Evolutionary conservation across 2,888 invertebrate species (phyloP).

Genomic region (Heliconius aoede): DNA sequence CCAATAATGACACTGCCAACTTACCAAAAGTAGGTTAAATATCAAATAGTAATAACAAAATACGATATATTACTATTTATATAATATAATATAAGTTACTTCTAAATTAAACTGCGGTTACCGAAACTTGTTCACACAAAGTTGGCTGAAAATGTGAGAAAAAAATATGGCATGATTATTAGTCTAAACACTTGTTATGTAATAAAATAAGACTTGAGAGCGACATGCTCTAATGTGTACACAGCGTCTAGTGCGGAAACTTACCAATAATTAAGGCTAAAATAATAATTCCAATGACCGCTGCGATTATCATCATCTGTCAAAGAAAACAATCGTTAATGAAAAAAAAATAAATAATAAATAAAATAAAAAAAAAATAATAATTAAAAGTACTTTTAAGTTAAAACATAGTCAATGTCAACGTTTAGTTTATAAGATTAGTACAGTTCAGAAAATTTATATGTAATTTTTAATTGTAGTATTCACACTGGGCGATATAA

Average conservation of each 20-base stretch:
- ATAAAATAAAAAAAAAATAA: too few relatives aligned
- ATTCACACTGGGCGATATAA: too few relatives aligned
- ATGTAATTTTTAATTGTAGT: too few relatives aligned
- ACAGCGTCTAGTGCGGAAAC: constrained; percentile 56
- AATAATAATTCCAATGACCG: constrained; percentile 92
- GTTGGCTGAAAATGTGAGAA: constrained; percentile 81
- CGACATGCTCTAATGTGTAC: constrained; percentile 52
- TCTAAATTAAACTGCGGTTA: constrained; percentile 77
- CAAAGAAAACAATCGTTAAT: constrained; percentile 56
- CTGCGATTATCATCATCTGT: constrained; percentile 96
- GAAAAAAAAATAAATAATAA: too few relatives aligned
- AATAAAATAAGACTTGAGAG: constrained; percentile 49
- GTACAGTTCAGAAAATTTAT: too few relatives aligned
- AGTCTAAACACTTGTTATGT: constrained; percentile 66
- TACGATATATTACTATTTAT: constrained; percentile 67
- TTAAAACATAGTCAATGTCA: too few relatives aligned
- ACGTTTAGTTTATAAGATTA: too few relatives aligned
- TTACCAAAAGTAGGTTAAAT: constrained; percentile 73
- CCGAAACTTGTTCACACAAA: constrained; percentile 82
- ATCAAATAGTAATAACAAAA: constrained; percentile 62
- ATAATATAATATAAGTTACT: constrained; percentile 76
- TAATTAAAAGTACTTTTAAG: too few relatives aligned
- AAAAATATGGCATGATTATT: constrained; percentile 71
- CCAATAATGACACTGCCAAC: constrained; percentile 72
- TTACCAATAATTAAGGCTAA: constrained; percentile 95